These are phyloP conservation scores for Gopherus evgoodei DNA, from an alignment of 2,113 vertebrate species.

Conservation along the genomic window DNA sequence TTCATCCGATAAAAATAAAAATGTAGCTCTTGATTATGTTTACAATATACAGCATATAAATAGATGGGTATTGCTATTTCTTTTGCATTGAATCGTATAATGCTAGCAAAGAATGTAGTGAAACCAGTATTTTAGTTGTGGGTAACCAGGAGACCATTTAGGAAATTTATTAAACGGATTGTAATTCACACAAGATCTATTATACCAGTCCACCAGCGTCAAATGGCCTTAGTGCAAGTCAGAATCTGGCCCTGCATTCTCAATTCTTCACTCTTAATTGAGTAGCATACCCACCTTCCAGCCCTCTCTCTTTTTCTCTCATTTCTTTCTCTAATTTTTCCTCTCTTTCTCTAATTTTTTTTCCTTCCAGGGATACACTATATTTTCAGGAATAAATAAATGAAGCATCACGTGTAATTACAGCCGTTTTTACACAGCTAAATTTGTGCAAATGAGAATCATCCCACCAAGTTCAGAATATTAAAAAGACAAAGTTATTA, in stretches of 20 bases:
- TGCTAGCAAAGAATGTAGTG: not conserved
- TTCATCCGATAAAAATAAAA: not conserved
- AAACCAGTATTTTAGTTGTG: not conserved
- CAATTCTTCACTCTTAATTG: not conserved
- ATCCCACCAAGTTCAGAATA: not conserved
- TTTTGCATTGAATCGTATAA: not conserved
- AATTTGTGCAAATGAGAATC: not conserved
- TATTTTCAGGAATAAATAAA: not conserved
- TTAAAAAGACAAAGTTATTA: not conserved
- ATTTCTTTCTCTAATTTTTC: not conserved
- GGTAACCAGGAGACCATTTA: not conserved
- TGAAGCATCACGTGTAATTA: not conserved
- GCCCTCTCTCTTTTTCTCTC: not conserved
- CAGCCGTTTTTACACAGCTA: not conserved
- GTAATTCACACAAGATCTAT: not conserved
- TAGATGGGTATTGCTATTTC: not conserved
- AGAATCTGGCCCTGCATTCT: not conserved
- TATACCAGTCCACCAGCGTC: not conserved
- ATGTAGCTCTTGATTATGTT: not conserved
- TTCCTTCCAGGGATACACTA: not conserved
- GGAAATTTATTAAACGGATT: not conserved
- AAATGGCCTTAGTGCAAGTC: not conserved
- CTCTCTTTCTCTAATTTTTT: not conserved
- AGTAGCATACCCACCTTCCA: not conserved
- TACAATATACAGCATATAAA: not conserved